Base-by-base conservation (phyloP, 2,888 invertebrate genomes). In the Steinernema carpocapsae region DNA sequence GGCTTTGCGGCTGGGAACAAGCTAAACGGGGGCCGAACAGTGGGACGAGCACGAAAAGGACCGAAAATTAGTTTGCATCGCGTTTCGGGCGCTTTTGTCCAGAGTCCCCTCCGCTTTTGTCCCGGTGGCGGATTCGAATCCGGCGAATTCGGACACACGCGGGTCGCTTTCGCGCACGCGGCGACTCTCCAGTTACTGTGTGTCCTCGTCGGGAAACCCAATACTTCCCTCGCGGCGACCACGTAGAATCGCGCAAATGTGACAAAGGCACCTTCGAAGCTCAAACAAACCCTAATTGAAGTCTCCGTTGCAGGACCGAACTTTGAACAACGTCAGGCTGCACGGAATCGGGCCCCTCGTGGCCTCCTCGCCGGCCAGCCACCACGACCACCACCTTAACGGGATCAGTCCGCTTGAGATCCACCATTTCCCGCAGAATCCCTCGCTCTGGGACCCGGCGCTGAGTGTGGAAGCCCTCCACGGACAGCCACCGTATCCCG, bases 321-420 rank as follows among this genome's bases (percentile, higher is more conserved):
- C 84, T 7, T 74, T 88, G 22, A 80, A 81, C 72, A 80, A 84
- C 37, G 84, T 87, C 1, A 79, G 93, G 84, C 93, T 95, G 93
- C 95, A 96, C 88, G 95, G 95, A 76, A 95, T 99, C 83, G 87
- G 87, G 0, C 97, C 97, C 24, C 93, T 99, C 93, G 94, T 97
- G 78, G 97, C 97, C 59, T 94, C 94, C 56, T 94, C 95, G 82
- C 90, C 91, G 0, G 89, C 90, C 0, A 88, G 90, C 12, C 90
- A 91, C 83, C 76, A 70, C n/a, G 77, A 81, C 32, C 51, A 46
- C 14, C 59, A 70, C 17, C 37, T 73, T 12, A 71, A 48, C 37
- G 71, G 59, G 24, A 52, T 80, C 71, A 70, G 76, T 22, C 73
- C 80, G 14, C 46, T 80, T 3, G 81, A 82, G 29, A 80, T 80